Evolutionary conservation across 2,113 vertebrate species (phyloP), one percentile per base, ranked within the genome.

Genomic region (Rostratula benghalensis): DNA sequence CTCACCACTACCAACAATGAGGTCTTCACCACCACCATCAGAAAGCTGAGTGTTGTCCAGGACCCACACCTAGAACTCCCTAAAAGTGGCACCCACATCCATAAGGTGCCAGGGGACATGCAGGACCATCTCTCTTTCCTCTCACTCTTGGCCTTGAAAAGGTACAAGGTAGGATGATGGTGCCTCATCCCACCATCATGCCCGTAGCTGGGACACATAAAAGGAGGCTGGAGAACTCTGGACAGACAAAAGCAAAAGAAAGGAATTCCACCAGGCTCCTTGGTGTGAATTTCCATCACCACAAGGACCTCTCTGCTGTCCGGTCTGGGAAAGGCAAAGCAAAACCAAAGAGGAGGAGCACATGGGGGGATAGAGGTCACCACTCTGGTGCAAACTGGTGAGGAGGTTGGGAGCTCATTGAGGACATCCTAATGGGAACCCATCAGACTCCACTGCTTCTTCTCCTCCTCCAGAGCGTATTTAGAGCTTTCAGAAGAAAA

Each of bases 401-500:
- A 22, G 18, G 69, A 46, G 50, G 30, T 77, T 43, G 87, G 80
- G 83, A 92, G 83, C 35, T 65, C 56, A 61, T 76, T 5, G 61
- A 84, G 84, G 69, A 76, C 0, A 0, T 61, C 81, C 95, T 80
- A 43, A 79, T 33, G 92, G 92, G 93, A 88, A 83, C 69, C 84
- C 91, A 96, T 92, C 86, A 92, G 77, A 24, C 63, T 41, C 56
- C 50, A 11, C 81, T 37, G 85, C 86, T 95, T 51, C 86, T 95
- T 51, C 77, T 95, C 71, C 80, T 69, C 92, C 97, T 96, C 92
- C 68, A 76, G 96, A 90, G 96, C 74, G 8, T 95, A 87, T 91
- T 97, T 95, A 95, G 94, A 91, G 95, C 71, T 65, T 85, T 83
- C 89, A 89, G 87, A 96, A 90, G 76, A 93, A 98, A 97, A 95